Conservation (phyloP, 2,113 vertebrate species). For the Cyphomyrus plagiostoma region DNA sequence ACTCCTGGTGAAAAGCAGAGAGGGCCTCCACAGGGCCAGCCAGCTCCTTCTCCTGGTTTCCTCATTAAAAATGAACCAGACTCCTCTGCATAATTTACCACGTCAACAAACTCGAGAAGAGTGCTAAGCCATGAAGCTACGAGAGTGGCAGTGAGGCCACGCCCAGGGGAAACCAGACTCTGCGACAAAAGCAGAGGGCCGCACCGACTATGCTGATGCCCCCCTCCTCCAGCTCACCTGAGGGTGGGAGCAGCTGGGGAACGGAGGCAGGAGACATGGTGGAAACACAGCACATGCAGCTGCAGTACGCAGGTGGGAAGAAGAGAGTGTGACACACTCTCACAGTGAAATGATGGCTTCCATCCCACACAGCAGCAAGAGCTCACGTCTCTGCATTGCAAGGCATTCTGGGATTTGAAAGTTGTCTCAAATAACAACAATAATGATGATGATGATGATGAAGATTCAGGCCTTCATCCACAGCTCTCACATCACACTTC, state of each 20-base stretch:
- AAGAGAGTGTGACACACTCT: not conserved
- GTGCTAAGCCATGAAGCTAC: not conserved
- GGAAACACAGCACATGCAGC: not conserved
- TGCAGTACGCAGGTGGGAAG: not conserved
- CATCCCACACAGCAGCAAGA: not conserved
- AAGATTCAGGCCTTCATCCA: not conserved
- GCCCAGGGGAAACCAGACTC: not conserved
- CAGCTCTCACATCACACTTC: not conserved
- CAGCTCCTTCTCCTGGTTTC: not conserved
- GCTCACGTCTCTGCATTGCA: not conserved
- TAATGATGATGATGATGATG: not conserved
- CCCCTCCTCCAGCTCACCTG: not conserved
- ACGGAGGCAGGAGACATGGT: not conserved
- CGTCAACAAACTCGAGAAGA: not conserved
- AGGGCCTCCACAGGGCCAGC: not conserved
- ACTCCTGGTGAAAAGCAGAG: not conserved
- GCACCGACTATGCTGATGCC: not conserved
- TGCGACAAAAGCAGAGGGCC: not conserved
- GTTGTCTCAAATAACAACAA: not conserved
- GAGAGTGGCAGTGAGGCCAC: not conserved
- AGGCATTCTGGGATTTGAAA: not conserved
- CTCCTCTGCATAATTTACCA: not conserved
- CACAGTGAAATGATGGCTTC: not conserved
- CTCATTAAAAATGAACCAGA: not conserved
- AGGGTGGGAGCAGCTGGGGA: not conserved